Evolutionary conservation across 2,797 vertebrate genomes (phyloP), one percentile per base, ranked within the genome.

Genomic region (Lateolabrax maculatus): DNA sequence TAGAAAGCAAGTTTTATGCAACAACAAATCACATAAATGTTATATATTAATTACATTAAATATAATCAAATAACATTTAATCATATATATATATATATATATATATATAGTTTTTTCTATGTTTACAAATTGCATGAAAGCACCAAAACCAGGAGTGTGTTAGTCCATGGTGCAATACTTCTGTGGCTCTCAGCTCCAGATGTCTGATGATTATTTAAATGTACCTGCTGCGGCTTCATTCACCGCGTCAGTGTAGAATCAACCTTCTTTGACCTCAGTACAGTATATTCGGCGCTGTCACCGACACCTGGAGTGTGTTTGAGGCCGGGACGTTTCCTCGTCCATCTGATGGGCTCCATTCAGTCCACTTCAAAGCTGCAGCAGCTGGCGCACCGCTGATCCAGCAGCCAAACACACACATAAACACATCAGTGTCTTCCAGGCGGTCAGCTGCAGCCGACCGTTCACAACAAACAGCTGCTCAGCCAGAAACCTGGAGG

Each of bases 301-400:
- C 49, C 0, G 8, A 55, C 77, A 77, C 78, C 76, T 77, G 80
- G 62, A 39, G 72, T 1, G 13, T 3, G 6, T 53, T 61, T 72
- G 8, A 60, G 29, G 36, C 66, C 11, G 3, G 1, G 65, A 9
- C 21, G 65, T 48, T 52, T 49, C 27, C 67, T 2, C 11, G 0
- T 36, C 34, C 25, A 3, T 44, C 74, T 85, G 84, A 87, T 75
- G 80, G 69, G 25, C 62, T 82, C 41, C 80, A 60, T 86, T 86
- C 78, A 89, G 68, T 13, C 61, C 41, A 49, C 51, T 66, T 89
- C 71, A 87, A 84, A 89, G 75, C 74, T 62, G 75, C 60, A 70
- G 78, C 83, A 77, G 73, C 81, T 80, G 80, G 52, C 56, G 9
- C 57, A 43, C 57, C 41, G 23, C 76, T 57, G 65, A 75, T 52